Base-by-base conservation (phyloP, 2,797 vertebrate species). In the Lates japonicus region DNA sequence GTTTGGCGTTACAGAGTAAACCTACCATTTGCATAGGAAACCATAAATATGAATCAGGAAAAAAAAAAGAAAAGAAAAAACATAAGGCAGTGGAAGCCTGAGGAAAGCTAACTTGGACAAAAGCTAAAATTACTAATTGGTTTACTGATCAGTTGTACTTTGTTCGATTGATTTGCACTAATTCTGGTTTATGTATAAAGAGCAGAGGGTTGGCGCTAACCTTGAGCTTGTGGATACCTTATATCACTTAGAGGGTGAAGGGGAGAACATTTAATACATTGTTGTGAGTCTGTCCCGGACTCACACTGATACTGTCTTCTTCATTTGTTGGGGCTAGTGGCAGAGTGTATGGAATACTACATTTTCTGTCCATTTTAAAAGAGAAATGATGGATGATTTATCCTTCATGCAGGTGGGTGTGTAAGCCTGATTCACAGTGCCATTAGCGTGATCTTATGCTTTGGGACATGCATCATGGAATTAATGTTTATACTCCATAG, bases 121-220 rank as follows among this genome's bases (percentile, higher is more conserved):
- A 94, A 97, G 96, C 97, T 99, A 98, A 97, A 97, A 97, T 99
- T 98, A 98, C 98, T 98, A 98, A 98, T 97, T 98, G 96, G 97
- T 97, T 99, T 98, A 98, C 96, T 97, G 97, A 99, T 98, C 97
- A 97, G 97, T 98, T 97, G 97, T 98, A 98, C 97, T 97, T 98
- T 98, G 97, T 98, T 98, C 95, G 96, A 99, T 99, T 99, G 97
- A 99, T 99, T 99, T 99, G 98, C 97, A 98, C 99, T 98, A 98
- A 98, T 98, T 99, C 98, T 98, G 97, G 97, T 98, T 97, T 98
- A 97, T 96, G 92, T 87, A 88, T 88, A 95, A 93, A 95, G 96
- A 95, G 96, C 94, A 96, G 96, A 96, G n/a, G 93, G 90, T 96
- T 97, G 98, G 98, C 98, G 97, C 98, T 98, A 98, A 97, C 96